Conservation (phyloP, 2,797 vertebrate species). For the Dryobates pubescens region DNA sequence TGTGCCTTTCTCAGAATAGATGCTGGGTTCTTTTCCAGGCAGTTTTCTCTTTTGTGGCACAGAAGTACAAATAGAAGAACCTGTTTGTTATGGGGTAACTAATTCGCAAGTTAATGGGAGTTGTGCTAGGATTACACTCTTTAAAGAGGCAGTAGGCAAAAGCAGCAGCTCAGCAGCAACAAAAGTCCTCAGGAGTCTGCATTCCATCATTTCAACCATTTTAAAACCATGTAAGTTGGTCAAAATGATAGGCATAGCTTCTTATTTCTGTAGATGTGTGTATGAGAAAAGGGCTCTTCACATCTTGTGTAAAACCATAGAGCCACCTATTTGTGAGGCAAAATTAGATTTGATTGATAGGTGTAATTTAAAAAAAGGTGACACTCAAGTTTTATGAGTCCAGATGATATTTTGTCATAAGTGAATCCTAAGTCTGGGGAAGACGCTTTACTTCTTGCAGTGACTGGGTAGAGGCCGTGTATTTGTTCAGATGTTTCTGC, state of each 20-base stretch:
- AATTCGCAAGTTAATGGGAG: constrained; percentile 6
- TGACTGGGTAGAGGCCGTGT: not conserved
- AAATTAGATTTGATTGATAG: not conserved
- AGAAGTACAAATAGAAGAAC: not conserved
- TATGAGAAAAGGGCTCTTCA: no score
- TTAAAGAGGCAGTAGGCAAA: not conserved
- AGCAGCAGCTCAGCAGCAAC: not conserved
- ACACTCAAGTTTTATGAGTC: not conserved
- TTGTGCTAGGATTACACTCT: not conserved
- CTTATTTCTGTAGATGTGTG: not conserved
- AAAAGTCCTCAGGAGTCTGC: not conserved
- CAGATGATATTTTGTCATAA: not conserved
- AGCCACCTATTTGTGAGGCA: no score
- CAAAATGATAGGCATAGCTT: not conserved
- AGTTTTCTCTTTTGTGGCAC: not conserved
- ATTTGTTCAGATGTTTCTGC: not conserved
- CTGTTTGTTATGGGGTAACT: constrained; percentile 15
- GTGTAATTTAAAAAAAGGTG: not conserved
- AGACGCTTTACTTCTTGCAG: not conserved
- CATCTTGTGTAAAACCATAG: no score
- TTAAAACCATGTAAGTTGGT: not conserved
- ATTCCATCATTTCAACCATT: not conserved
- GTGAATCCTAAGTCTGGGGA: not conserved
- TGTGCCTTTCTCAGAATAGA: not conserved
- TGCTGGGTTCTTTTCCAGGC: not conserved